Evolutionary conservation across 2,888 invertebrate genomes (phyloP).

Genomic region (Caenorhabditis japonica): DNA sequence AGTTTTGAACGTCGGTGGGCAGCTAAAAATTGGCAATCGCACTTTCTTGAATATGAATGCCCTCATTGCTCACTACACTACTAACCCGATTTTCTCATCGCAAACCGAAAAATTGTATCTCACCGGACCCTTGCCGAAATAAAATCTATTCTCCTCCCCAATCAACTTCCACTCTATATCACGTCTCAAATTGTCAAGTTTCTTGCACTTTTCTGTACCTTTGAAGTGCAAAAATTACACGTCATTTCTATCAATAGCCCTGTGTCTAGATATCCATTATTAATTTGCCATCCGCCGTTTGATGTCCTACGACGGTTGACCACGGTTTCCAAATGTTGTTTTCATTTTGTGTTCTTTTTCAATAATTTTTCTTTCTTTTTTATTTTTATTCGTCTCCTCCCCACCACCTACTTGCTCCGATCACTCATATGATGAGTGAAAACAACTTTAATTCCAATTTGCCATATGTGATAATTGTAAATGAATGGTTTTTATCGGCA

Average conservation of each 20-base stretch:
- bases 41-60: constrained; percentile 95
- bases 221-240: background rate
- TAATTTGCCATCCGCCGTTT: constrained; percentile 41
- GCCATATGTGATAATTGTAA: constrained; percentile 49
- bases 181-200: background rate
- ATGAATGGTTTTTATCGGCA: constrained; percentile 5
- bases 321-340: constrained; percentile 28
- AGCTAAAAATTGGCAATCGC: constrained; percentile 90
- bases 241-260: constrained; percentile 48
- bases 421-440: no score
- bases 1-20: constrained; percentile 81
- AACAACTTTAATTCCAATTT: constrained; percentile 18
- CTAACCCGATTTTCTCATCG: constrained; percentile 97
- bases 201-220: constrained; percentile 8
- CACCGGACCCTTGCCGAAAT: constrained; percentile 85
- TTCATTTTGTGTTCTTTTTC: constrained; percentile 4
- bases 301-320: constrained; percentile 40
- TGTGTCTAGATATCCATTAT: constrained; percentile 37
- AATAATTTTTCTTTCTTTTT: background rate
- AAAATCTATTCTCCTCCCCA: background rate
- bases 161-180: background rate
- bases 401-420: background rate
- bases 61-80: constrained; percentile 97
- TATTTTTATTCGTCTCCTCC: constrained; percentile 6
- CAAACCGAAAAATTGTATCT: constrained; percentile 97